Evolutionary conservation across 2,797 vertebrate genomes (phyloP), one percentile per base, ranked within the genome.

Genomic region (Antrozous pallidus): DNA sequence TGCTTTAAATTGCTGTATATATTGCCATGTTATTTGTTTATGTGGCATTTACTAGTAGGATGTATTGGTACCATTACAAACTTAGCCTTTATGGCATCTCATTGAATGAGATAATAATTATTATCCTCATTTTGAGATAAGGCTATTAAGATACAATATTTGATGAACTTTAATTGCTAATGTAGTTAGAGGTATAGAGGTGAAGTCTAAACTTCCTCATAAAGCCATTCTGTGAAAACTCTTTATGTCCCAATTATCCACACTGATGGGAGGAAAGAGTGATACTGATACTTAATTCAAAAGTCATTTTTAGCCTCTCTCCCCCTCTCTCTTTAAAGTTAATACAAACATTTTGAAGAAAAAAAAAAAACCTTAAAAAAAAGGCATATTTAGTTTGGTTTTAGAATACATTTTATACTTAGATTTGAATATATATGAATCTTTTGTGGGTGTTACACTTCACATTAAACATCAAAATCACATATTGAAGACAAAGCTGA

Each of bases 91-190:
- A n/a, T 86, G 61, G 38, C 49, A 88, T 85, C 42, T 33, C 82
- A 7, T 61, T 91, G 65, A 95, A 93, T 96, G 67, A 88, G 93
- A 13, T 91, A 82, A 67, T 86, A 85, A 92, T 94, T 92, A 65
- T 84, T 86, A 73, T 92, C 78, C 51, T 96, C 36, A 86, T 83
- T 93, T 82, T 92, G 84, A 94, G 93, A 93, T 93, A 95, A 95
- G 45, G 6, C n/a, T 33, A 85, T 96, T 96, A 91, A 93, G 91
- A 78, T 93, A 82, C 65, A 91, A 31, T 94, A 82, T 94, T 96
- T 96, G 73, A 91, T 92, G 54, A 90, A 88, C 45, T 95, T 85
- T 88, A 91, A 92, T 79, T 96, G 83, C 82, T 86, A 79, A 77
- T 91, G 6, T 42, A 92, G 38, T 78, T 79, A 87, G 38, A 90